Base-by-base conservation (phyloP, 2,797 vertebrate genomes). In the Melanotaenia parkinsoni region DNA sequence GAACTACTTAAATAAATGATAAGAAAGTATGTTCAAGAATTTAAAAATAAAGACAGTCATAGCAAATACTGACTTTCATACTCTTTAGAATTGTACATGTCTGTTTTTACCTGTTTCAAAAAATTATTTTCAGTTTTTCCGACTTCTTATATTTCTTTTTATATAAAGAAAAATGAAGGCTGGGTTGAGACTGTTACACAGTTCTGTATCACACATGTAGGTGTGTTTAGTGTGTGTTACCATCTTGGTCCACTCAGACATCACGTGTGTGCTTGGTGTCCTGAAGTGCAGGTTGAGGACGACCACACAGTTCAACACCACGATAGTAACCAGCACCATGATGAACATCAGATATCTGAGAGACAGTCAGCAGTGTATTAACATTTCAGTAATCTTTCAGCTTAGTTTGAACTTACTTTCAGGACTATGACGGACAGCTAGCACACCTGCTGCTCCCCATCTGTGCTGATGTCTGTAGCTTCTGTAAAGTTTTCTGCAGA, bases 271-370 rank as follows among this genome's bases (percentile, higher is more conserved):
- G 90, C 97, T 99, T 57, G 98, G 98, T 0, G 96, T 97, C 56
- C 98, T 96, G 87, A 98, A 99, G 90, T 99, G 98, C 83, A 98
- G 94, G 84, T 99, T 99, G 72, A 99, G 95, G 58, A 98, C 96
- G 32, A 98, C 92, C 0, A 98, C 96, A 0, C 95, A 96, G 88
- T 96, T 96, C 69, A 98, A 83, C 70, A 98, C 96, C 40, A 98
- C 96, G 0, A 96, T 92, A 0, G 97, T 95, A 77, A 99, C 98
- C 86, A 99, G 83, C 53, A 98, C 93, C 98, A 99, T 99, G 88
- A 97, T 96, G 56, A 99, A 99, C 91, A 98, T 97, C 85, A 99
- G 91, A 64, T 98, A 99, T 91, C 98, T 99, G 90, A 12, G 2
- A 67, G 26, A 78, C 35, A 37, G 38, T 14, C 38, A 40, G 38